Evolutionary conservation across 2,797 vertebrate genomes (phyloP).

Genomic region (Peromyscus melanophrys): DNA sequence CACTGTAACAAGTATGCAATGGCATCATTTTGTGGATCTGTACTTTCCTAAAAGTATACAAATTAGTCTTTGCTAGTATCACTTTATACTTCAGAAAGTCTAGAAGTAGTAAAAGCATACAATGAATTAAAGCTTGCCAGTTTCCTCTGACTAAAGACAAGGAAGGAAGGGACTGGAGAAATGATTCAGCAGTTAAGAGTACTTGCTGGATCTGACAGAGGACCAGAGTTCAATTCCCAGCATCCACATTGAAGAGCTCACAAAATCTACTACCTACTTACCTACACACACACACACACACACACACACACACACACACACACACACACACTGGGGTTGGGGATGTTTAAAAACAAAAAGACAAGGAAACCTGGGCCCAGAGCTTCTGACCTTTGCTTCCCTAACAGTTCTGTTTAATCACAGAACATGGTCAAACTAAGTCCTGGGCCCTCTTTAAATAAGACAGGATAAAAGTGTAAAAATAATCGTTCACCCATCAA

Average conservation of each 20-base stretch:
- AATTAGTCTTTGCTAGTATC: not conserved
- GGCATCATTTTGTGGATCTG: not conserved
- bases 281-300: not conserved
- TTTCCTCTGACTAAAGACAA: conserved; percentile 17
- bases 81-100: conserved; percentile 22
- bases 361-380: not conserved
- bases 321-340: not conserved
- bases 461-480: conserved; percentile 5
- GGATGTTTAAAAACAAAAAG: not conserved
- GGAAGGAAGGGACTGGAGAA: not conserved
- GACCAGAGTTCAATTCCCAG: not conserved
- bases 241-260: too few species aligned
- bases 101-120: conserved; percentile 3
- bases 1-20: not conserved
- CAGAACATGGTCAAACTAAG: not conserved
- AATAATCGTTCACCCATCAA: too few species aligned
- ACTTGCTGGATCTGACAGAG: not conserved
- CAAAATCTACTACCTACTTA: not conserved
- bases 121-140: conserved; percentile 7
- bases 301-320: not conserved
- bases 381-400: not conserved
- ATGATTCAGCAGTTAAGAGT: not conserved
- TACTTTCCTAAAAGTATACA: not conserved
- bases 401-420: not conserved
- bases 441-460: not conserved